These are phyloP conservation scores for Melipona beecheii DNA, from an alignment of 2,888 invertebrate genomes.

Conservation along the genomic window DNA sequence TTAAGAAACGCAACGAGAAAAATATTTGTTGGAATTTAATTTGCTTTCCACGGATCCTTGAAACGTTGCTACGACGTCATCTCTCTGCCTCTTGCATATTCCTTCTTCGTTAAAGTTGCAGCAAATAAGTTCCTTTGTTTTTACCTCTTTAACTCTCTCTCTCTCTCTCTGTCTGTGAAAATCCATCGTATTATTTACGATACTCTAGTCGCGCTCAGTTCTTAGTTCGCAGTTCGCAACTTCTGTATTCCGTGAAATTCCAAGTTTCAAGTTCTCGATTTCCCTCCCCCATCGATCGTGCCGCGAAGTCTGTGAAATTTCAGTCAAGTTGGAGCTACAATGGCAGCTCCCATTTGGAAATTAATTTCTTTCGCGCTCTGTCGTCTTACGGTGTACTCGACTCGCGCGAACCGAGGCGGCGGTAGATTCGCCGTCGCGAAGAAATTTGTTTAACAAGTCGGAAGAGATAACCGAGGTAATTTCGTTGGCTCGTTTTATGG, in stretches of 20 bases:
- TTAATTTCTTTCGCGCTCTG: not conserved
- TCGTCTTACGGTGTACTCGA: not conserved
- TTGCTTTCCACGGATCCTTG: not conserved
- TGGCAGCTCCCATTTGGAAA: not conserved
- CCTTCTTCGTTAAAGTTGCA: constrained; percentile 4
- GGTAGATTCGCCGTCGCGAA: not conserved
- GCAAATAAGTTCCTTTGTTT: not conserved
- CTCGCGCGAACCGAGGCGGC: not conserved
- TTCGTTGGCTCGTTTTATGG: not conserved
- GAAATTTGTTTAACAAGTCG: not conserved
- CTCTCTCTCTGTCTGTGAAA: not conserved
- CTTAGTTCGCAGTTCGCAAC: not conserved
- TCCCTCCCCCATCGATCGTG: not conserved
- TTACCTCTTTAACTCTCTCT: not conserved
- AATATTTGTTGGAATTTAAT: not conserved
- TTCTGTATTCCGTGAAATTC: not conserved
- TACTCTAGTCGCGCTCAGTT: not conserved
- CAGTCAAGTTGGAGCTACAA: not conserved
- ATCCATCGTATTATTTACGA: constrained; percentile 9
- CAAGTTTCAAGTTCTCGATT: not conserved
- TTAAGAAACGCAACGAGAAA: not conserved
- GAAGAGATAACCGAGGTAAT: too few relatives aligned
- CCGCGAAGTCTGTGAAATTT: not conserved
- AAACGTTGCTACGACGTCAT: not conserved
- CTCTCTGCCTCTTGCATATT: not conserved